Conservation (phyloP, 2,888 invertebrate species). For the Lottia scabra region DNA sequence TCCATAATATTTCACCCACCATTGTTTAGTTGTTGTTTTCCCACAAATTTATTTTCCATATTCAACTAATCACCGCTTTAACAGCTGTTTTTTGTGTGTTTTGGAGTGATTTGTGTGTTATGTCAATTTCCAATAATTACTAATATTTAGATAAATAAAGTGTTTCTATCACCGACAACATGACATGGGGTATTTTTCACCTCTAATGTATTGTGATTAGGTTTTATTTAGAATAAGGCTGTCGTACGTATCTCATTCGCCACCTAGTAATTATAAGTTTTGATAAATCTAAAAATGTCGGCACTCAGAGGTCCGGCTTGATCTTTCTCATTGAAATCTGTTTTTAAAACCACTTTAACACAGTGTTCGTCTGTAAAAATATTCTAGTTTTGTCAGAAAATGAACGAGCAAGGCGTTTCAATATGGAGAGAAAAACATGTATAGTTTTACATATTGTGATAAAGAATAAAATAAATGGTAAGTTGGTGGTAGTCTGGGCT, state of each 20-base stretch:
- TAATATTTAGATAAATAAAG: neutral
- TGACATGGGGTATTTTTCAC: neutral
- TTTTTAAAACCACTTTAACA: too few relatives aligned
- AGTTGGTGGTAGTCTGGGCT: too few relatives aligned
- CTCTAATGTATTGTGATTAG: neutral
- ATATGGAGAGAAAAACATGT: too few relatives aligned
- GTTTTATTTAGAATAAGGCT: neutral
- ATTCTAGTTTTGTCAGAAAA: too few relatives aligned
- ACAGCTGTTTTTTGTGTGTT: neutral
- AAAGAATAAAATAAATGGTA: too few relatives aligned
- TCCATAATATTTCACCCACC: too few relatives aligned
- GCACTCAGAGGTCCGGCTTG: neutral
- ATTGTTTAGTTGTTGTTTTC: neutral
- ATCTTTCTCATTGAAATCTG: too few relatives aligned
- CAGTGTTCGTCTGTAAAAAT: too few relatives aligned
- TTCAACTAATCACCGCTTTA: neutral
- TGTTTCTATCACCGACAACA: neutral
- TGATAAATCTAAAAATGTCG: conserved; percentile 2
- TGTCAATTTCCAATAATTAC: neutral
- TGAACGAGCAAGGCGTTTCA: too few relatives aligned
- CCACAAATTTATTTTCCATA: neutral
- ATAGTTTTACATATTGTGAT: too few relatives aligned
- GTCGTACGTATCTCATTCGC: conserved; percentile 3
- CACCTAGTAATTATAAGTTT: neutral
- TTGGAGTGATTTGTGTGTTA: neutral